These are phyloP conservation scores for Gorsachius magnificus DNA, from an alignment of 2,797 vertebrate genomes.

Conservation along the genomic window DNA sequence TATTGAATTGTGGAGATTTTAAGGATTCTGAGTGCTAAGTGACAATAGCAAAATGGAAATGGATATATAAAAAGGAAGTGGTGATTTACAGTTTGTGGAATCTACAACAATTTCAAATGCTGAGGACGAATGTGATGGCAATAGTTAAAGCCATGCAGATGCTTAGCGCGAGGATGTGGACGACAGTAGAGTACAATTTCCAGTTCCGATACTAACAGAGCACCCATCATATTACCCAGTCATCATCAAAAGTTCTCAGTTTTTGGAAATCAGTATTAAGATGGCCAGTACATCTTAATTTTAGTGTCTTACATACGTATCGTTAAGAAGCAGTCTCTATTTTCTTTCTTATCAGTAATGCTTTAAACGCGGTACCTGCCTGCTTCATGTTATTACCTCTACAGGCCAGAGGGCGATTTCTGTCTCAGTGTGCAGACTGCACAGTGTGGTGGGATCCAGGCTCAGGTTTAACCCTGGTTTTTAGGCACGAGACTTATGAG, in stretches of 20 bases:
- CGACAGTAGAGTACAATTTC: background rate
- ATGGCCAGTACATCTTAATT: background rate
- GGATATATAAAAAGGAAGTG: background rate
- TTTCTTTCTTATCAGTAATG: background rate
- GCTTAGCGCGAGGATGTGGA: background rate
- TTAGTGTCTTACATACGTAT: background rate
- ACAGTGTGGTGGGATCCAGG: background rate
- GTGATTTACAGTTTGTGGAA: background rate
- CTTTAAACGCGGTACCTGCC: background rate
- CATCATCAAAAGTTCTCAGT: background rate
- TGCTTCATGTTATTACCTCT: background rate
- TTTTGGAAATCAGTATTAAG: background rate
- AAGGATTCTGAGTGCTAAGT: background rate
- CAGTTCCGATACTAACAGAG: background rate
- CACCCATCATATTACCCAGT: accelerated
- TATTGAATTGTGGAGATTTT: background rate
- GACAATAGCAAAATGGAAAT: background rate
- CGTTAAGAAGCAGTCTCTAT: background rate
- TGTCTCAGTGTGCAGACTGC: background rate
- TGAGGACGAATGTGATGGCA: background rate
- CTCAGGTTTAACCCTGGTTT: background rate
- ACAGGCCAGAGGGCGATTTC: background rate
- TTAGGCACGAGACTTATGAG: background rate
- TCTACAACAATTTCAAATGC: background rate
- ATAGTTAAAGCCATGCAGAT: background rate